Percentiles rank a stretch among this genome's conserved stretches.
Evolutionary conservation across 2,113 vertebrate species (phyloP).

Genomic region (Numida meleagris): DNA sequence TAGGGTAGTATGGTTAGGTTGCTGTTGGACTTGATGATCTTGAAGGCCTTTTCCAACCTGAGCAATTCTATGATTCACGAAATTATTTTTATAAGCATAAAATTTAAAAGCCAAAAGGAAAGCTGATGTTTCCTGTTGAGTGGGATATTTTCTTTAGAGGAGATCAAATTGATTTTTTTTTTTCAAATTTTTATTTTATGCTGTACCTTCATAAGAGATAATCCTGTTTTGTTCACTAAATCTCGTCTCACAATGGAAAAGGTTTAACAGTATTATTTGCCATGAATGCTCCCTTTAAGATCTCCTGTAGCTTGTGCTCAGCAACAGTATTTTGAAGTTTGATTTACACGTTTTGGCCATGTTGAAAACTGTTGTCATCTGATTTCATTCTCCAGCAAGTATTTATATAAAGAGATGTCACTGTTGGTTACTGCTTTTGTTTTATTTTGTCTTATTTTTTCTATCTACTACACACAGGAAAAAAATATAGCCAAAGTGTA

Average conservation of each 20-base stretch:
- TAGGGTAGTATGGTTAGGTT: too few species aligned
- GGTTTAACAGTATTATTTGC: not conserved
- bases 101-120: not conserved
- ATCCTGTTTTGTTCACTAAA: not conserved
- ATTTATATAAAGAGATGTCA: not conserved
- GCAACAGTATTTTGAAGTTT: not conserved
- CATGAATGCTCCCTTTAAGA: not conserved
- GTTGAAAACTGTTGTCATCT: not conserved
- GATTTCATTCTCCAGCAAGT: not conserved
- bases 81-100: not conserved
- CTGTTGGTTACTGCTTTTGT: rapidly evolving
- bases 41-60: too few species aligned
- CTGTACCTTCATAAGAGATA: not conserved
- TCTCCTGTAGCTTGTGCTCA: not conserved
- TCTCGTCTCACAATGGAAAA: not conserved
- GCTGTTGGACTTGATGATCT: too few species aligned
- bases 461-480: not conserved
- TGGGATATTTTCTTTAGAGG: not conserved
- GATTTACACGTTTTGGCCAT: not conserved
- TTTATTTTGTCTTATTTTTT: not conserved
- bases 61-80: not conserved
- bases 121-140: not conserved
- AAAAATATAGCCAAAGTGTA: not conserved
- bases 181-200: not conserved
- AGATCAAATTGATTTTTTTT: not conserved